Evolutionary conservation across 2,888 invertebrate genomes (phyloP).

Genomic region (Portevinia maculata): DNA sequence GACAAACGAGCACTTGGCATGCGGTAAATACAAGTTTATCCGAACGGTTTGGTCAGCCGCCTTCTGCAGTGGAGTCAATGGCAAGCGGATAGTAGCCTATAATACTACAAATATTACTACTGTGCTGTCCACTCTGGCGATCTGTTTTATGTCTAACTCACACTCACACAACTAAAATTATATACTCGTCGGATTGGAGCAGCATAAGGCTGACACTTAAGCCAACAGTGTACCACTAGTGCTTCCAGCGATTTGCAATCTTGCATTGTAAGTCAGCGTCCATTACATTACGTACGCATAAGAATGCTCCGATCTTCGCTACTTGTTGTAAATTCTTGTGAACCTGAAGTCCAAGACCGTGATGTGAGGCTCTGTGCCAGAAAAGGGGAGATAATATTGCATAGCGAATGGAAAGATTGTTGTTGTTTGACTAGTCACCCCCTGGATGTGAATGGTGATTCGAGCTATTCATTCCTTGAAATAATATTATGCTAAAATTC

Average conservation of each 20-base stretch:
- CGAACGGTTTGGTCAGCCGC: conserved; percentile 57
- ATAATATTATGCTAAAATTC: conserved; percentile 7
- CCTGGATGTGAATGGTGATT: conserved; percentile 33
- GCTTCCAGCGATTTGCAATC: conserved; percentile 60
- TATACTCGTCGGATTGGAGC: conserved; percentile 45
- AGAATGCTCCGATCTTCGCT: conserved; percentile 54
- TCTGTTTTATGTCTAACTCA: conserved; percentile 52
- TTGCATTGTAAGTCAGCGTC: conserved; percentile 67
- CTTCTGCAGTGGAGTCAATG: conserved; percentile 34
- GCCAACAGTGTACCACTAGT: conserved; percentile 33
- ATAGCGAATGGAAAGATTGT: conserved; percentile 62
- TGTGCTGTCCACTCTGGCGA: conserved; percentile 18
- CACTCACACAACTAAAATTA: conserved; percentile 35
- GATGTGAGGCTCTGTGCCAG: not conserved
- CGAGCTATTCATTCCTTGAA: conserved; percentile 22
- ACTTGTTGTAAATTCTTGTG: conserved; percentile 44
- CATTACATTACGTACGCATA: conserved; percentile 34
- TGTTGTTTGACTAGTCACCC: conserved; percentile 68
- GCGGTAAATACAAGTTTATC: conserved; percentile 72
- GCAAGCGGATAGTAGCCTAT: not conserved
- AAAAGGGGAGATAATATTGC: conserved; percentile 27
- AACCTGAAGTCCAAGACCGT: conserved; percentile 39
- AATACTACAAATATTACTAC: not conserved
- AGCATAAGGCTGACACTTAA: not conserved
- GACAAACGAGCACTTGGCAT: conserved; percentile 67